Percentiles rank a stretch among this genome's conserved stretches.
These are phyloP conservation scores for Ischnura elegans DNA, from an alignment of 2,888 invertebrate genomes.

Conservation along the genomic window DNA sequence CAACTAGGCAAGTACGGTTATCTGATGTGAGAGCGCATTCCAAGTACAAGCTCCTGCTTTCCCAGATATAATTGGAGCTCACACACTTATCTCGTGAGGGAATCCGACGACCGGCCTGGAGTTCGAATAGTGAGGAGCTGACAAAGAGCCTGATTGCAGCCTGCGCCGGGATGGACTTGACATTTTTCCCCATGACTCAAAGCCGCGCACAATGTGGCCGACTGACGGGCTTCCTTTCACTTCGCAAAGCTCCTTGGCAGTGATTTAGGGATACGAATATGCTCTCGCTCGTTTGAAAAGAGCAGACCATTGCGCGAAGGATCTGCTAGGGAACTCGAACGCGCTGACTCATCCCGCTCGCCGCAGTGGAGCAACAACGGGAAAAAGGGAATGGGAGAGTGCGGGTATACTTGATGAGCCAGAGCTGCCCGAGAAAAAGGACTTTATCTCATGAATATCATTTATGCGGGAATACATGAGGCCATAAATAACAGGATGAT, in stretches of 20 bases:
- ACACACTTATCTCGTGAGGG: not conserved
- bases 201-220: not conserved
- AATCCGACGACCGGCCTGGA: not conserved
- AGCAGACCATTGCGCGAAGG: not conserved
- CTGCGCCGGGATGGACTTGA: not conserved
- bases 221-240: constrained; percentile 2
- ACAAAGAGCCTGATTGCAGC: not conserved
- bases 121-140: not conserved
- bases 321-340: constrained; percentile 1
- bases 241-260: not conserved
- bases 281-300: not conserved
- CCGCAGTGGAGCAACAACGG: not conserved
- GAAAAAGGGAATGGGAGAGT: not conserved
- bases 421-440: not conserved
- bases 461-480: not conserved
- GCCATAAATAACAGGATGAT: not conserved
- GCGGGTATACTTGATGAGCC: not conserved
- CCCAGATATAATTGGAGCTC: not conserved
- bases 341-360: not conserved
- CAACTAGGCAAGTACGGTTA: not conserved
- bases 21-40: not conserved
- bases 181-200: not conserved
- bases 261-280: constrained; percentile 30
- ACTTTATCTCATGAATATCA: not conserved
- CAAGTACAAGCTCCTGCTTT: not conserved